Evolutionary conservation across 2,113 vertebrate genomes (phyloP), one percentile per base, ranked within the genome.

Genomic region (Anser cygnoides): DNA sequence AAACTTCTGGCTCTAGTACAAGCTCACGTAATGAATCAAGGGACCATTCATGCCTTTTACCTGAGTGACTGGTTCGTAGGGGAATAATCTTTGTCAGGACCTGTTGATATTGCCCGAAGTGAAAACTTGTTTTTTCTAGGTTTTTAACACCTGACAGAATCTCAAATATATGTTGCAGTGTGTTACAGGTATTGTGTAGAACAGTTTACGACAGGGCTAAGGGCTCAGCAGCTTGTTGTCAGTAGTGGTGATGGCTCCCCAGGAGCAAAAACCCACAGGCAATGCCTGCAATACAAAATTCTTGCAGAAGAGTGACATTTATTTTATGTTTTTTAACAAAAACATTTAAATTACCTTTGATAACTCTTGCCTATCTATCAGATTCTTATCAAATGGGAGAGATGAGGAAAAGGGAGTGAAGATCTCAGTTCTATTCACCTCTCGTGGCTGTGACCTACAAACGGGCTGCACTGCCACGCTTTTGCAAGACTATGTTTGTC

Each of bases 91-190:
- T 44, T 12, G 0, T 41, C 66, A 6, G 82, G 88, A 23, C 65
- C 70, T 87, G 90, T 55, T 46, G 33, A 4, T 37, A 9, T 33
- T 5, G 2, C 73, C 65, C 77, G 22, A 1, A 62, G 73, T 25
- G 87, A 71, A 49, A 62, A 25, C 33, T 4, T 23, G 20, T 9
- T 4, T 65, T 75, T 21, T 3, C 43, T 10, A 19, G 44, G 76
- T 44, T 68, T 89, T 52, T 28, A 43, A 23, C 28, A 11, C 62
- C 78, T 37, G 68, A 4, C 41, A 52, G 43, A 52, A 5, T 10
- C 88, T 52, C 65, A 20, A 1, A 7, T 17, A 0, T 0, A 1
- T 3, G 9, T 6, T 43, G 25, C 12, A 3, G 5, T 15, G 57
- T 50, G 0, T 28, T 35, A 15, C 61, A 55, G 78, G 61, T 31